These are phyloP conservation scores for Drosophila paulistorum DNA, from an alignment of 1,140 invertebrate species.

Conservation along the genomic window DNA sequence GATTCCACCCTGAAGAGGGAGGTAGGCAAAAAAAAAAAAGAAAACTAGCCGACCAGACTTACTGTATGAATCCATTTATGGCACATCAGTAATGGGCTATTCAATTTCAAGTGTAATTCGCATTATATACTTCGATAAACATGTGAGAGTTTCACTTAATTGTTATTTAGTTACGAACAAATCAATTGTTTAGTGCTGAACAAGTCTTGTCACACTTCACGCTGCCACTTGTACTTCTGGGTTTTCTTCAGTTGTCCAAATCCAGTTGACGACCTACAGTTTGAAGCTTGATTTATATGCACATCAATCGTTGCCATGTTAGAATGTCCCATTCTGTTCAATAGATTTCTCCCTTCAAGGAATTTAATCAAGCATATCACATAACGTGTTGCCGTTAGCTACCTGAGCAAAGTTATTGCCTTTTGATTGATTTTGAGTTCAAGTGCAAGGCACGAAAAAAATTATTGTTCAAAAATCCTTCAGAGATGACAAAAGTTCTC, in stretches of 20 bases:
- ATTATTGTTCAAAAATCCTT: not conserved
- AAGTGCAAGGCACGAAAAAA: constrained; percentile 21
- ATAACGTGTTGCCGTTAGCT: constrained; percentile 42
- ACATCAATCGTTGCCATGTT: constrained; percentile 29
- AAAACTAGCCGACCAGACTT: not conserved
- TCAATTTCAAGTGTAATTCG: not conserved
- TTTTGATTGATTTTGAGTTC: constrained; percentile 42
- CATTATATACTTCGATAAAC: not conserved
- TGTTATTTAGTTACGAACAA: constrained; percentile 4
- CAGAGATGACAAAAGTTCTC: constrained; percentile 16
- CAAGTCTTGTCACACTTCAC: constrained; percentile 30
- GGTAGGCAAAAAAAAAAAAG: not conserved
- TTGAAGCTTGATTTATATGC: constrained; percentile 42
- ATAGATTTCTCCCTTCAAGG: constrained; percentile 21
- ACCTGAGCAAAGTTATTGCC: constrained; percentile 41
- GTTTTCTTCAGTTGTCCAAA: not conserved
- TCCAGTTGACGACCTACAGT: not conserved
- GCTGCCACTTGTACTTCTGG: constrained; percentile 7
- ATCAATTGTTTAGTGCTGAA: not conserved
- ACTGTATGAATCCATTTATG: not conserved
- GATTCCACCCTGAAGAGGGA: not conserved
- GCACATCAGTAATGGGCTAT: not conserved
- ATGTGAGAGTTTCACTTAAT: not conserved
- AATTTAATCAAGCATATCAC: constrained; percentile 18
- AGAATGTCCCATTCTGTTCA: not conserved